Evolutionary conservation across 2,888 invertebrate genomes (phyloP).

Genomic region (Thumatha senex): DNA sequence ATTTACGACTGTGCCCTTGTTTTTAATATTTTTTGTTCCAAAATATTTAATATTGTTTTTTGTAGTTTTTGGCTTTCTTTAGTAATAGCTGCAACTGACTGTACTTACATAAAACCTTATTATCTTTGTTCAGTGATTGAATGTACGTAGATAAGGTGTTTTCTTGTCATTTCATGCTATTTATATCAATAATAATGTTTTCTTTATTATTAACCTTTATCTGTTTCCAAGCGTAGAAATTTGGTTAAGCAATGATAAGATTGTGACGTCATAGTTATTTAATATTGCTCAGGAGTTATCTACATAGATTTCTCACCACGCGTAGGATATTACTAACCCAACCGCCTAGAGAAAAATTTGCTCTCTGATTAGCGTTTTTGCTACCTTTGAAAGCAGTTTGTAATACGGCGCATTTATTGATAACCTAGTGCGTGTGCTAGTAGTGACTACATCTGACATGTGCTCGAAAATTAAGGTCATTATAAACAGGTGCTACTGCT

Average conservation of each 20-base stretch:
- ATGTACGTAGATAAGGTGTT: slow-evolving; percentile 5
- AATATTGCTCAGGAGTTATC: not conserved
- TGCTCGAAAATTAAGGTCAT: too few species aligned
- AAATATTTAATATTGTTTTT: too few species aligned
- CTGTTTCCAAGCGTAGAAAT: slow-evolving; percentile 22
- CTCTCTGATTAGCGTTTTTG: too few species aligned
- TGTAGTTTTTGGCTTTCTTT: not conserved
- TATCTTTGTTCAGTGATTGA: slow-evolving; percentile 13
- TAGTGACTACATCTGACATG: too few species aligned
- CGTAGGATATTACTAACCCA: too few species aligned
- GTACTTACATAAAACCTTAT: not conserved
- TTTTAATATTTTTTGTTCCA: too few species aligned
- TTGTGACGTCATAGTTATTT: not conserved
- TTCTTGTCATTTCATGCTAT: slow-evolving; percentile 1
- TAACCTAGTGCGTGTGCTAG: too few species aligned
- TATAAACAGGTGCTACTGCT: too few species aligned
- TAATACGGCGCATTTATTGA: too few species aligned
- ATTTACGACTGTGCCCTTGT: too few species aligned
- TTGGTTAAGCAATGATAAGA: slow-evolving; percentile 13
- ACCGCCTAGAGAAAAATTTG: too few species aligned
- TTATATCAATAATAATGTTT: not conserved
- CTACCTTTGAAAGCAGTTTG: too few species aligned
- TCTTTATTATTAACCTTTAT: slow-evolving; percentile 13
- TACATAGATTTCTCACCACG: not conserved
- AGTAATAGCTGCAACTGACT: not conserved